A percentile compares a stretch with the other conserved stretches of the same genome.
phyloP scores from a whole-genome alignment of 2,113 vertebrate genomes.

The Cygnus atratus region DNA sequence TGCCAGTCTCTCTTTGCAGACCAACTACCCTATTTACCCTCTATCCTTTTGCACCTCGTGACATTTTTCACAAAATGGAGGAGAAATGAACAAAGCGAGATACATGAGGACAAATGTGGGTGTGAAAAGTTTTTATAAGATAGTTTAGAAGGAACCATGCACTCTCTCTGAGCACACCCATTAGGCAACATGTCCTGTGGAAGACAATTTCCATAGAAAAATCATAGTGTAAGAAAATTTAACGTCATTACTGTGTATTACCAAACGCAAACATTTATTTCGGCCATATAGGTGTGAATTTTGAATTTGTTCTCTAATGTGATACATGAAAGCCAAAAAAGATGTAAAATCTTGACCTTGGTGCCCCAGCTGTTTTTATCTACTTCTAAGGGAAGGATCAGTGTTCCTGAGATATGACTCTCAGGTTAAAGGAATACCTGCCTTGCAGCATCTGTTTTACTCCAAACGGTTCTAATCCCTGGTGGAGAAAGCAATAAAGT shows the following conservation, averaged over 20 bases:
- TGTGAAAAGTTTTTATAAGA: background rate
- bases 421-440: constrained; percentile 40
- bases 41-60: background rate
- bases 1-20: background rate
- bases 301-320: background rate
- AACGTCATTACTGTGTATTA: background rate
- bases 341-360: background rate
- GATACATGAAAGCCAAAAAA: background rate
- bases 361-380: background rate
- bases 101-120: background rate
- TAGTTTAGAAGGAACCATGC: fast-evolving
- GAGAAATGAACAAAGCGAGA: background rate
- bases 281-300: background rate
- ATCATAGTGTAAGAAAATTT: background rate
- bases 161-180: background rate
- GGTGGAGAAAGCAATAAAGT: constrained; percentile 62
- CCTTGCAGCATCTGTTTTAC: constrained; percentile 58
- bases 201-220: background rate
- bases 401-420: background rate
- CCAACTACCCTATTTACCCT: fast-evolving
- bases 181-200: background rate
- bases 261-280: background rate
- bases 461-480: constrained; percentile 52
- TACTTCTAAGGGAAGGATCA: background rate
- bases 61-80: background rate